Evolutionary conservation across 2,888 invertebrate genomes (phyloP).

Genomic region (Eristalis intricaria): DNA sequence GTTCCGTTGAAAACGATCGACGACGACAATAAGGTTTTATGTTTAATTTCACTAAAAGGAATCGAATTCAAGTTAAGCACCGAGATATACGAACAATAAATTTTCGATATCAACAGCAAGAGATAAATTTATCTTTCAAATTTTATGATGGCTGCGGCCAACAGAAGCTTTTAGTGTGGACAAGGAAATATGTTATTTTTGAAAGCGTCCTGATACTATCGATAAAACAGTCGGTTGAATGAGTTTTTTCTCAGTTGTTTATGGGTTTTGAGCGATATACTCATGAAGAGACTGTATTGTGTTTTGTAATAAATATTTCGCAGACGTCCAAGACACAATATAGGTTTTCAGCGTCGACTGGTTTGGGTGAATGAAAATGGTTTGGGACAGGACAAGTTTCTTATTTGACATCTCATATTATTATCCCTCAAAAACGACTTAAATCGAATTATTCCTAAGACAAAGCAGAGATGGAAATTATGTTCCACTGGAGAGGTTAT

Average conservation of each 20-base stretch:
- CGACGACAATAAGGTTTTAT: constrained; percentile 5
- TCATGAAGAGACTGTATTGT: not conserved
- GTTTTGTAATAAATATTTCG: not conserved
- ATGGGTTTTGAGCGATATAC: not conserved
- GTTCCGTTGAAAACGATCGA: not conserved
- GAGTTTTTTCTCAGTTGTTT: not conserved
- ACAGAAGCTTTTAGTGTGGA: not conserved
- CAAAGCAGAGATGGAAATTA: too few relatives aligned
- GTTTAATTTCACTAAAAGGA: constrained; percentile 25
- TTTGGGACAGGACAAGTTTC: too few relatives aligned
- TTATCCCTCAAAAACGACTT: too few relatives aligned
- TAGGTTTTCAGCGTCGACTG: not conserved
- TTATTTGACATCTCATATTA: too few relatives aligned
- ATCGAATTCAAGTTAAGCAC: not conserved
- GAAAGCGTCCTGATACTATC: not conserved
- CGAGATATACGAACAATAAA: constrained; percentile 1
- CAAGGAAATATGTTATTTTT: not conserved
- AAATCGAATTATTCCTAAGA: too few relatives aligned
- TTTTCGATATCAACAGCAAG: not conserved
- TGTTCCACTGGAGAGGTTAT: too few relatives aligned
- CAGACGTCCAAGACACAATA: too few relatives aligned
- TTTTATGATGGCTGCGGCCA: not conserved
- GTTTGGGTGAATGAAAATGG: too few relatives aligned
- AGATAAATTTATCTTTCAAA: not conserved
- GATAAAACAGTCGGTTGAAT: not conserved